A percentile compares a stretch with the other conserved stretches of the same genome.
Evolutionary conservation across 23 tunicate genomes (phyloP).

Genomic region (Styela plicata): DNA sequence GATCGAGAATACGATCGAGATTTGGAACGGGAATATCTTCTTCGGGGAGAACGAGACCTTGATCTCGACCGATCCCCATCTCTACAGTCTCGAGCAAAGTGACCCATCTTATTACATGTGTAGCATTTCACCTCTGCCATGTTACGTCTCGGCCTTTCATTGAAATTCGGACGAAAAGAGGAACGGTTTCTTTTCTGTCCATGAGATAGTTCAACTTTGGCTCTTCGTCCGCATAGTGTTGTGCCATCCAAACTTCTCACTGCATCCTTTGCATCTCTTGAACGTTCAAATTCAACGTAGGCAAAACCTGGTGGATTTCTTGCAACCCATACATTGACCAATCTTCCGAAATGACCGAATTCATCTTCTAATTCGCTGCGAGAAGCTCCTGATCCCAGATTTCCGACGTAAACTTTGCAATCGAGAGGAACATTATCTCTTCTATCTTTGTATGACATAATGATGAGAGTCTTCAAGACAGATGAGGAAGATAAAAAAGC

Average conservation of each 20-base stretch:
- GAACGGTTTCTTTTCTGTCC: constrained; percentile 6
- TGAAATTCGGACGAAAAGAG: neutral
- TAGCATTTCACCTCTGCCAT: constrained; percentile 35
- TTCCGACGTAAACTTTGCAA: constrained; percentile 89
- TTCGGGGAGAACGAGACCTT: constrained; percentile 6
- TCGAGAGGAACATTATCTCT: constrained; percentile 16
- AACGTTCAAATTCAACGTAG: constrained; percentile 76
- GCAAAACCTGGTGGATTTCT: constrained; percentile 92
- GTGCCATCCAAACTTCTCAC: constrained; percentile 72
- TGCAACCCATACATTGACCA: constrained; percentile 86
- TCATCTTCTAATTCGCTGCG: constrained; percentile 62
- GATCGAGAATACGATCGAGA: constrained; percentile 41
- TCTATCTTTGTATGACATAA: neutral
- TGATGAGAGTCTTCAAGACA: neutral
- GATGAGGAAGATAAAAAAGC: neutral
- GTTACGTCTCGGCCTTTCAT: neutral
- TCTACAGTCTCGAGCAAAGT: constrained; percentile 59
- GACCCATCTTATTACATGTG: constrained; percentile 59
- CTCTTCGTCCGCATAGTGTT: constrained; percentile 66
- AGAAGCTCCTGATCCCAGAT: constrained; percentile 59
- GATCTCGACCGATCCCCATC: constrained; percentile 41
- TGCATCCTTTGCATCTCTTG: constrained; percentile 79
- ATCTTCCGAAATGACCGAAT: constrained; percentile 67
- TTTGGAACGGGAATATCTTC: constrained; percentile 15
- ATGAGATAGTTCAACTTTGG: constrained; percentile 77